phyloP scores from a whole-genome alignment of 2,888 invertebrate genomes.

The Drosophila mimica region DNA sequence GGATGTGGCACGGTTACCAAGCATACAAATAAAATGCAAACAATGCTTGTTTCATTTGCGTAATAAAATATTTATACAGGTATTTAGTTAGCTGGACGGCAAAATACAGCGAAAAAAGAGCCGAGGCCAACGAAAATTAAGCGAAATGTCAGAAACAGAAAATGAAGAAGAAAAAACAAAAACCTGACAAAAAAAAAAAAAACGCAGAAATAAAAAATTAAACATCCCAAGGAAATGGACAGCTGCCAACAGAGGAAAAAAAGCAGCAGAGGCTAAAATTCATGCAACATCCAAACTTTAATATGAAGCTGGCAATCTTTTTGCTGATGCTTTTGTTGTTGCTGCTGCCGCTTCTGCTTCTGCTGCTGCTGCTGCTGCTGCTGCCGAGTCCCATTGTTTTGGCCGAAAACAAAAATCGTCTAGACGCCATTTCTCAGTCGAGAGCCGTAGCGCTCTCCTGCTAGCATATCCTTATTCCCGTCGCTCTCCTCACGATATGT shows the following conservation, averaged over 20 bases:
- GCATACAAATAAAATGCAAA: constrained; percentile 72
- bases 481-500: constrained; percentile 40
- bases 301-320: constrained; percentile 22
- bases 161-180: background rate
- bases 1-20: constrained; percentile 58
- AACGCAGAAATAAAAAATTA: constrained; percentile 3
- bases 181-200: background rate
- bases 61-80: constrained; percentile 79
- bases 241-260: constrained; percentile 19
- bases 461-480: constrained; percentile 33
- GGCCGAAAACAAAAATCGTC: constrained; percentile 62
- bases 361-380: constrained; percentile 7
- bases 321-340: constrained; percentile 7
- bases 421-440: constrained; percentile 72
- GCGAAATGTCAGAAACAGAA: constrained; percentile 32
- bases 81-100: constrained; percentile 71
- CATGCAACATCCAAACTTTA: constrained; percentile 28
- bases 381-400: constrained; percentile 38
- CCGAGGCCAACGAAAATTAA: constrained; percentile 56
- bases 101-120: constrained; percentile 39
- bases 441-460: constrained; percentile 3
- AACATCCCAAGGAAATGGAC: constrained; percentile 31
- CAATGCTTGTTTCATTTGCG: constrained; percentile 79
- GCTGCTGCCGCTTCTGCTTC: background rate
- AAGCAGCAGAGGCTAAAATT: constrained; percentile 11